Base-by-base conservation (phyloP, 1,140 invertebrate species). In the Eriocheir sinensis region DNA sequence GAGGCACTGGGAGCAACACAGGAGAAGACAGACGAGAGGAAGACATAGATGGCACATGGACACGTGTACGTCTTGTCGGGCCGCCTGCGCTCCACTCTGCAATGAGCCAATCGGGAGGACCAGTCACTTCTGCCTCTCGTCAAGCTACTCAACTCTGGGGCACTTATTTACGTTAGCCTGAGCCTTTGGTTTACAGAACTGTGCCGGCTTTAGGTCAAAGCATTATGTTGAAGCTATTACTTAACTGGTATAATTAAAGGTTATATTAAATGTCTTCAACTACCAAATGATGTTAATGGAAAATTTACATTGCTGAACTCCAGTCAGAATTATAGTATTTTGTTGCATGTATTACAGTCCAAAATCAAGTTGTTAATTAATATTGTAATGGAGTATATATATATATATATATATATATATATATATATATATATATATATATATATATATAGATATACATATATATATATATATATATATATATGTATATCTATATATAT, bases 1-100 rank as follows among this genome's bases (percentile, higher is more conserved):
- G 86, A 95, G 83, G 79, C 88, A 94, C 89, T 95, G 80, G 94
- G 94, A 90, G 90, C 94, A 95, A 92, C 95, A 89, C 81, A 94
- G 95, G 92, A 93, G 93, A 94, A 94, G 91, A 94, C 93, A 94
- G 94, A 94, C 83, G 94, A 94, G 94, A 94, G 94, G 94, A 94
- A 94, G 94, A 94, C 90, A 94, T 94, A 94, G 94, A 94, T 94
- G 94, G 94, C 94, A 94, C 93, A 94, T 93, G 91, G 88, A 92
- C 93, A 92, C 95, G 93, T 83, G 92, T 88, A 95, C 95, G 92
- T 94, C 93, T 94, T 92, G 95, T 95, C 90, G 91, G 90, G 95
- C 93, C 94, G 83, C 91, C 90, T 91, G 95, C 95, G 85, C 93
- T 95, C 93, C 80, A 89, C 93, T 92, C 90, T 92, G 95, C 89